Conservation (phyloP, 2,888 invertebrate species). For the Rhingia rostrata region DNA sequence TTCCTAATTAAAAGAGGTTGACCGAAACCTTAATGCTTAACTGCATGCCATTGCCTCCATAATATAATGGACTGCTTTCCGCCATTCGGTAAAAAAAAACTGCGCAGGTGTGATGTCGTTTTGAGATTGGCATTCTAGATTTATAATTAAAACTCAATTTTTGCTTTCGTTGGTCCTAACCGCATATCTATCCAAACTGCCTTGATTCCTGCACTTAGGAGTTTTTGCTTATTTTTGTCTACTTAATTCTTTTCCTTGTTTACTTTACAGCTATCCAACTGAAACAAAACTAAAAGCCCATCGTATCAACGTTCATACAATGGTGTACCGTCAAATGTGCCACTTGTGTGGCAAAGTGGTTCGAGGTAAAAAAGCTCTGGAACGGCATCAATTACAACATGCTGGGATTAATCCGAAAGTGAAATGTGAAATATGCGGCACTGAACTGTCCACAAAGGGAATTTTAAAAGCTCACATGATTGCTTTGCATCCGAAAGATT, state of each 20-base stretch:
- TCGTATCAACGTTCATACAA: slow-evolving; percentile 48
- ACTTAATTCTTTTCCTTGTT: neutral
- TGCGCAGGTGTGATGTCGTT: too few relatives aligned
- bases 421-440: slow-evolving; percentile 49
- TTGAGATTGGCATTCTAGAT: too few relatives aligned
- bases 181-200: too few relatives aligned
- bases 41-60: too few relatives aligned
- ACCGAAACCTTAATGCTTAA: too few relatives aligned
- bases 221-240: too few relatives aligned
- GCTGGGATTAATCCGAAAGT: slow-evolving; percentile 37
- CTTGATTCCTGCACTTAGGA: too few relatives aligned
- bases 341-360: slow-evolving; percentile 52
- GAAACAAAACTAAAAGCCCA: slow-evolving; percentile 52
- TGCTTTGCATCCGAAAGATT: slow-evolving; percentile 48
- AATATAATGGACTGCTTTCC: too few relatives aligned
- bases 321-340: slow-evolving; percentile 49
- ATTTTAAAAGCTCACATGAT: slow-evolving; percentile 58
- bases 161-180: too few relatives aligned
- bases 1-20: too few relatives aligned
- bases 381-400: slow-evolving; percentile 52
- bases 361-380: slow-evolving; percentile 53
- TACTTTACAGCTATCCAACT: slow-evolving; percentile 37
- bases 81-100: too few relatives aligned
- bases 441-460: slow-evolving; percentile 44
- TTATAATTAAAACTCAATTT: too few relatives aligned